Conservation (phyloP, 23 tunicate genomes). For the Corella eumyota region DNA sequence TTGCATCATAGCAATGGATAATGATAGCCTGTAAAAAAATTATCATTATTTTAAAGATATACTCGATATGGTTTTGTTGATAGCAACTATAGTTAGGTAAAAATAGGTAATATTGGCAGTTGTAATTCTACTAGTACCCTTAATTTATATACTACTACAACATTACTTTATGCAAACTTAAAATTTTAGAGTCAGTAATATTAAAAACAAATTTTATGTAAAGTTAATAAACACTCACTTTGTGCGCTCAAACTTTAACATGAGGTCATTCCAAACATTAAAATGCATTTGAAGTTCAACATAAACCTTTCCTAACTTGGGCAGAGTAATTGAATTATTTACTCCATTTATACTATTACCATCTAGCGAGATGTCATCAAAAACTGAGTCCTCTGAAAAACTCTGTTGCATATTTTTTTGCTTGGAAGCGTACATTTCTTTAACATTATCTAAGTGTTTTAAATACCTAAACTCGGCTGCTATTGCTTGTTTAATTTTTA, state of each 20-base stretch:
- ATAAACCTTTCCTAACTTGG: constrained; percentile 83
- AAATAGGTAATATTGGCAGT: too few relatives aligned
- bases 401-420: neutral
- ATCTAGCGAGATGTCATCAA: neutral
- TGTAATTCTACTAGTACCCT: too few relatives aligned
- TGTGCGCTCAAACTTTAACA: constrained; percentile 19
- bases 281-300: constrained; percentile 50
- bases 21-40: neutral
- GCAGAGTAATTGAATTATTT: constrained; percentile 5
- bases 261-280: constrained; percentile 59
- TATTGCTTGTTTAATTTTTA: constrained; percentile 18
- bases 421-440: neutral
- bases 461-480: constrained; percentile 14
- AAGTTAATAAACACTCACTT: too few relatives aligned
- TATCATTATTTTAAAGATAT: neutral
- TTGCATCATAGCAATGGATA: constrained; percentile 1
- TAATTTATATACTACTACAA: too few relatives aligned
- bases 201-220: too few relatives aligned
- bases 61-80: neutral
- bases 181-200: neutral
- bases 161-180: neutral
- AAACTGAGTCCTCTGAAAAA: neutral
- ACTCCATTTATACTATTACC: constrained; percentile 2
- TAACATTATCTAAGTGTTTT: neutral
- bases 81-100: too few relatives aligned